These are phyloP conservation scores for Serilophus lunatus DNA, from an alignment of 2,113 vertebrate genomes.

Conservation along the genomic window DNA sequence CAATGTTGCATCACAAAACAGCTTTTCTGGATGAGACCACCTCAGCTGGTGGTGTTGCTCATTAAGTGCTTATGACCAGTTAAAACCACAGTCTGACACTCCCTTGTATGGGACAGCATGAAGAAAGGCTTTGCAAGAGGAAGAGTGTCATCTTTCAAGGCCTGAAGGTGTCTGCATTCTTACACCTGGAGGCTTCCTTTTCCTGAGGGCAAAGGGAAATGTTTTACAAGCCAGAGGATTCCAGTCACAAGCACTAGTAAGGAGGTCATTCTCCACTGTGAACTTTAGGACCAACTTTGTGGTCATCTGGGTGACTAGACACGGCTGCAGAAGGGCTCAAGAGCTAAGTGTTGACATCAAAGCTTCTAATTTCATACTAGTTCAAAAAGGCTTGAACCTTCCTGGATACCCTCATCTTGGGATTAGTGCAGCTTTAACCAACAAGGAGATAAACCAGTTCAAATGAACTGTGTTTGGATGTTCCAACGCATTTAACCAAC, in stretches of 20 bases:
- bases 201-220: not conserved
- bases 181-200: not conserved
- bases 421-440: not conserved
- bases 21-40: not conserved
- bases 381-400: not conserved
- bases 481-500: not conserved
- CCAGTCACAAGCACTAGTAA: not conserved
- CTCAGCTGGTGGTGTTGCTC: not conserved
- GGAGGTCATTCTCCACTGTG: not conserved
- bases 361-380: not conserved
- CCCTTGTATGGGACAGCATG: rapidly evolving
- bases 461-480: not conserved
- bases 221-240: not conserved
- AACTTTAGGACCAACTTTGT: not conserved
- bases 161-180: not conserved
- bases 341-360: not conserved
- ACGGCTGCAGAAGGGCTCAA: not conserved
- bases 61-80: rapidly evolving
- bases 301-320: not conserved
- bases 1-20: not conserved
- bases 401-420: not conserved
- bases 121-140: not conserved
- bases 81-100: not conserved
- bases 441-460: not conserved
- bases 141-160: not conserved